A percentile compares a stretch with the other conserved stretches of the same genome.
Conservation (phyloP, 2,888 invertebrate genomes). For the Apamea epomidion region DNA sequence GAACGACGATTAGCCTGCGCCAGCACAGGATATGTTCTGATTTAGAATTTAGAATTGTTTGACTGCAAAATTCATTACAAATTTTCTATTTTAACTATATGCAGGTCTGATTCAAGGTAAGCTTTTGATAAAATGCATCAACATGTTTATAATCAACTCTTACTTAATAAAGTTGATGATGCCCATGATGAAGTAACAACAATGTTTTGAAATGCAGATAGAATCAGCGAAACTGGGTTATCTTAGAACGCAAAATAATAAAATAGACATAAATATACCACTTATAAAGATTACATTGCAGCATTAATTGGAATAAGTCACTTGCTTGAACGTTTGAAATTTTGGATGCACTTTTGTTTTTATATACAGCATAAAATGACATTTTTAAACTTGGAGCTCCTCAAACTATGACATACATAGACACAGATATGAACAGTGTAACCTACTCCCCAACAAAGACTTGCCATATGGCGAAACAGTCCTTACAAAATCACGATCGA, state of each 20-base stretch:
- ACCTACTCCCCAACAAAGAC: slow-evolving; percentile 53
- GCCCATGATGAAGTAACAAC: neutral
- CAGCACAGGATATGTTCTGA: slow-evolving; percentile 33
- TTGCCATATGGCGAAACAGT: slow-evolving; percentile 53
- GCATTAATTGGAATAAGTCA: neutral
- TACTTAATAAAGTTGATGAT: neutral
- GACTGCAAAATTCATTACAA: neutral
- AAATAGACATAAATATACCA: slow-evolving; percentile 40
- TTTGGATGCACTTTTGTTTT: neutral
- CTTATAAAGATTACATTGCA: slow-evolving; percentile 15
- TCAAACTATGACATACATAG: slow-evolving; percentile 1
- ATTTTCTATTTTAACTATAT: neutral
- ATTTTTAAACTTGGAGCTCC: neutral
- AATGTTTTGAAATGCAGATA: slow-evolving; percentile 20
- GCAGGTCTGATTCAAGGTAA: neutral
- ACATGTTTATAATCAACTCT: neutral
- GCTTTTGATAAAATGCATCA: slow-evolving; percentile 6
- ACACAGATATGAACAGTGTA: slow-evolving; percentile 16
- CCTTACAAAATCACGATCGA: slow-evolving; percentile 35
- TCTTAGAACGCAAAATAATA: slow-evolving; percentile 44
- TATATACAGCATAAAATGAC: neutral
- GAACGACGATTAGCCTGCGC: slow-evolving; percentile 59
- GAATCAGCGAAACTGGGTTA: slow-evolving; percentile 32
- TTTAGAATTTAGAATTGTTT: slow-evolving; percentile 39
- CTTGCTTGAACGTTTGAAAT: neutral